These are phyloP conservation scores for Pteromalus puparum DNA, from an alignment of 1,140 invertebrate species.

Conservation along the genomic window DNA sequence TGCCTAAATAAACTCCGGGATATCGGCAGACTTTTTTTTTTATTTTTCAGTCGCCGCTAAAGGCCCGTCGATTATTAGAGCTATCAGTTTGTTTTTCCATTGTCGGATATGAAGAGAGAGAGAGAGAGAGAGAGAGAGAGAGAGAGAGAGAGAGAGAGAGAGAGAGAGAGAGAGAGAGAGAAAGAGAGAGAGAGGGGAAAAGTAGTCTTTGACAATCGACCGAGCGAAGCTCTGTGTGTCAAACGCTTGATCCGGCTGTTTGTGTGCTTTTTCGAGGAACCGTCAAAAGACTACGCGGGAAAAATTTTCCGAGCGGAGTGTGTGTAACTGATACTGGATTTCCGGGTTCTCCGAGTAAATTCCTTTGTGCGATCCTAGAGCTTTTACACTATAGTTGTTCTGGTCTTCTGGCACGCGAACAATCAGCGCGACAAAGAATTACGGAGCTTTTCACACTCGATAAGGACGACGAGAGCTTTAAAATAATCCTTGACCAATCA, in stretches of 20 bases:
- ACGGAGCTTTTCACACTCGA: not conserved
- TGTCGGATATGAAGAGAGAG: no score
- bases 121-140: no score
- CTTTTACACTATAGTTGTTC: no score
- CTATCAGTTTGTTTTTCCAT: not conserved
- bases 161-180: no score
- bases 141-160: no score
- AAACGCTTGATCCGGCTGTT: not conserved
- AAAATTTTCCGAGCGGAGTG: not conserved
- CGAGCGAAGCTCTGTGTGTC: not conserved
- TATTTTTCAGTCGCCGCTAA: not conserved
- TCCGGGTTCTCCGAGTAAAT: not conserved
- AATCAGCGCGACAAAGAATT: not conserved
- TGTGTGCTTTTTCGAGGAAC: not conserved
- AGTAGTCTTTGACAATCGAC: not conserved
- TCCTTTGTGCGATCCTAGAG: not conserved
- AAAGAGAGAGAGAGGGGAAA: no score
- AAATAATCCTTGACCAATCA: not conserved
- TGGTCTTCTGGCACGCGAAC: no score
- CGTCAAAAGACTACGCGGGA: not conserved
- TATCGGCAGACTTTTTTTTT: not conserved
- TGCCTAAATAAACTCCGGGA: not conserved
- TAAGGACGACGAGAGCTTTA: no score
- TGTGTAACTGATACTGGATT: not conserved
- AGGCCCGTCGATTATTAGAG: not conserved